Evolutionary conservation across 2,888 invertebrate genomes (phyloP).

Genomic region (Cheilosia pagana): DNA sequence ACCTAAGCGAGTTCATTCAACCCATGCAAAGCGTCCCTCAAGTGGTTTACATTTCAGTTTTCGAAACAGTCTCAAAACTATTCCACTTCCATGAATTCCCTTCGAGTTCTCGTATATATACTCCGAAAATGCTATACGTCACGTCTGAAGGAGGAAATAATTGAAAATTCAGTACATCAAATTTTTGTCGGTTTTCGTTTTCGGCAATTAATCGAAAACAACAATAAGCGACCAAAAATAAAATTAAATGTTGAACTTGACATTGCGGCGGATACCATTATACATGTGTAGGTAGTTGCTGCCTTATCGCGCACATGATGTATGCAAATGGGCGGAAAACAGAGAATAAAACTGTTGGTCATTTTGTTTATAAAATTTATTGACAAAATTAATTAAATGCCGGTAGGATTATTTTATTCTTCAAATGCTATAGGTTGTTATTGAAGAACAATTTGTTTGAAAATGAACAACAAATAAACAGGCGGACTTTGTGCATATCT

Average conservation of each 20-base stretch:
- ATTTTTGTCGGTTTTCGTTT: not conserved
- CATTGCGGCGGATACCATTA: slow-evolving; percentile 43
- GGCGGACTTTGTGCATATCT: not conserved
- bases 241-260: slow-evolving; percentile 51
- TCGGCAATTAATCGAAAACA: slow-evolving; percentile 1
- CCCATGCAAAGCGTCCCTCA: too few relatives aligned
- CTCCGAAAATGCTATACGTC: too few relatives aligned
- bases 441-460: not conserved
- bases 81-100: too few relatives aligned
- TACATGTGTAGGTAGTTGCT: not conserved
- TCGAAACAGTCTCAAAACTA: too few relatives aligned
- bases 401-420: not conserved
- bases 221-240: slow-evolving; percentile 20
- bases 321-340: slow-evolving; percentile 16
- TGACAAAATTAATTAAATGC: slow-evolving; percentile 11
- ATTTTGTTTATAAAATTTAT: slow-evolving; percentile 36
- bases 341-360: not conserved
- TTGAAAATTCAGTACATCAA: too few relatives aligned
- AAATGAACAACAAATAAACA: not conserved
- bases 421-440: not conserved
- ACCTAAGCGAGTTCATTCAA: too few relatives aligned
- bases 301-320: slow-evolving; percentile 47
- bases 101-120: too few relatives aligned
- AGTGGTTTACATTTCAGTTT: too few relatives aligned
- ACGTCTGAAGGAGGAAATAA: too few relatives aligned